Conservation (phyloP, 2,797 vertebrate genomes). For the Pangasius krempfi region DNA sequence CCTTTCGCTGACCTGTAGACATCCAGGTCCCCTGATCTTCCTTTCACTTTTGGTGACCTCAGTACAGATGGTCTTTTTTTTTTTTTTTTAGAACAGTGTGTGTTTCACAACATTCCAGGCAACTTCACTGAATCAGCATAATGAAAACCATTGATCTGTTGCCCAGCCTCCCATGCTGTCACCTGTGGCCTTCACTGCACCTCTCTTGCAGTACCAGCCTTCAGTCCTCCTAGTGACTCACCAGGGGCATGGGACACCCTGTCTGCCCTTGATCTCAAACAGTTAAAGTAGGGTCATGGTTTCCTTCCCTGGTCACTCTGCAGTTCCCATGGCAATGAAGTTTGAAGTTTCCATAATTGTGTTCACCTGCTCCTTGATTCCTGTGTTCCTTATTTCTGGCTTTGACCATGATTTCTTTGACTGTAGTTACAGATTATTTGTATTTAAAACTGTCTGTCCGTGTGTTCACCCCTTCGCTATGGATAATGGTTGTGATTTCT, state of each 20-base stretch:
- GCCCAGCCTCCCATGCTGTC: neutral
- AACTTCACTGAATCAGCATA: neutral
- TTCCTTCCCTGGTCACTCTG: neutral
- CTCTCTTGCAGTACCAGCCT: neutral
- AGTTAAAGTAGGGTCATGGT: neutral
- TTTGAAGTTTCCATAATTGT: neutral
- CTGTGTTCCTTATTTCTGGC: neutral
- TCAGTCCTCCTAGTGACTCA: neutral
- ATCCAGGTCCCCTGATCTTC: neutral
- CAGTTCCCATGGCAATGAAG: neutral
- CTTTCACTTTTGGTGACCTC: neutral
- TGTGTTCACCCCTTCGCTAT: neutral
- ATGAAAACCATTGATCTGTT: neutral
- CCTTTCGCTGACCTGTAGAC: neutral
- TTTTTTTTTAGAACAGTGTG: neutral
- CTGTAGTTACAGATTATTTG: neutral
- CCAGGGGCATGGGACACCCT: neutral
- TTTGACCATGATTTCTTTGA: neutral
- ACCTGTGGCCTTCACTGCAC: neutral
- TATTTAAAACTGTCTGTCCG: neutral
- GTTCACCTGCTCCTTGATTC: neutral
- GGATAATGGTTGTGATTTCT: neutral
- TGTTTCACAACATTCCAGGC: neutral
- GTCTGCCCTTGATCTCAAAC: neutral
- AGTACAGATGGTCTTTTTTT: neutral